Percentiles rank a stretch among this genome's conserved stretches.
Evolutionary conservation across 2,113 vertebrate species (phyloP).

Genomic region (Malurus elegans): DNA sequence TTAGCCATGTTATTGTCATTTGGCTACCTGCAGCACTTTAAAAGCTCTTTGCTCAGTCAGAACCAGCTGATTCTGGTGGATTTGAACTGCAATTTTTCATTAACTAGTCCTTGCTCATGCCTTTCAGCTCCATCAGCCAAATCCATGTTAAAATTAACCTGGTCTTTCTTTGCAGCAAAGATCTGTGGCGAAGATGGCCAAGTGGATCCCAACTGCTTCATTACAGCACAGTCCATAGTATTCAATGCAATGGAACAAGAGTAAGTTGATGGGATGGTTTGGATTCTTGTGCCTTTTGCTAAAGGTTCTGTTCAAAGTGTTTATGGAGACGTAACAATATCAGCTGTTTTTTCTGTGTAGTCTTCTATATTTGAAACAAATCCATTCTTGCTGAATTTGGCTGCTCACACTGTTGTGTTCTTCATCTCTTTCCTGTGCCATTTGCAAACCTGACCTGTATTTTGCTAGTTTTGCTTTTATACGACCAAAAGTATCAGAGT

Average conservation of each 20-base stretch:
- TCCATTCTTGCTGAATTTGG: neutral
- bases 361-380: neutral
- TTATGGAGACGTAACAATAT: neutral
- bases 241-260: slow-evolving; percentile 91
- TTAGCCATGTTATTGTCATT: neutral
- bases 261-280: slow-evolving; percentile 75
- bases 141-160: neutral
- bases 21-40: neutral
- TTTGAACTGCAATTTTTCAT: neutral
- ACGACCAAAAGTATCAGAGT: neutral
- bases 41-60: neutral
- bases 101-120: neutral
- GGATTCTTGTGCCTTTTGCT: neutral
- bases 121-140: neutral
- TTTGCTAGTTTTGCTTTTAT: neutral
- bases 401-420: neutral
- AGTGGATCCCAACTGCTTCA: slow-evolving; percentile 97
- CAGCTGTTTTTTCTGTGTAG: neutral
- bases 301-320: neutral
- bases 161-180: slow-evolving; percentile 81
- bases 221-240: slow-evolving; percentile 89
- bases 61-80: neutral
- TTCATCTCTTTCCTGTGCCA: neutral
- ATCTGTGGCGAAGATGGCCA: slow-evolving; percentile 98
- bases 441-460: neutral